Percentiles rank a stretch among this genome's conserved stretches.
Evolutionary conservation across 2,113 vertebrate genomes (phyloP).

Genomic region (Callithrix jacchus): DNA sequence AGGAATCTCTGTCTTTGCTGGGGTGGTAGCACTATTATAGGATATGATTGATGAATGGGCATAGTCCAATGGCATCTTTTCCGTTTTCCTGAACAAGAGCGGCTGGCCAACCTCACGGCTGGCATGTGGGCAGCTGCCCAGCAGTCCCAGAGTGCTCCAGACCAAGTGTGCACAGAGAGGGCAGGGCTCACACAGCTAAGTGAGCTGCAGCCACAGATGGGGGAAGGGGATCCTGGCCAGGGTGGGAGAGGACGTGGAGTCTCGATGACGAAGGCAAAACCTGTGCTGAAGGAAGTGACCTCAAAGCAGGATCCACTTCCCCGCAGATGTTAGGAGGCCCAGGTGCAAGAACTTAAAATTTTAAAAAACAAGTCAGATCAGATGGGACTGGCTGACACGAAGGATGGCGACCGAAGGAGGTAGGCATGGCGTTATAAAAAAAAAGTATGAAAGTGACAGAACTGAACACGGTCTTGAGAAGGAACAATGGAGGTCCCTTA

Average conservation of each 20-base stretch:
- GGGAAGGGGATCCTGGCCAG: not conserved
- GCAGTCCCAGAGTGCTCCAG: not conserved
- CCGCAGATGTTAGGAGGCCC: not conserved
- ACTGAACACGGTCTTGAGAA: not conserved
- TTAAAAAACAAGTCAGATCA: not conserved
- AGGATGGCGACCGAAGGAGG: not conserved
- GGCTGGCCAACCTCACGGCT: not conserved
- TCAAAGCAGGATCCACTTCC: not conserved
- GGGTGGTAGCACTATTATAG: not conserved
- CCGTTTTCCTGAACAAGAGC: not conserved
- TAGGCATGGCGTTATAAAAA: accelerated
- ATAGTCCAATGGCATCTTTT: not conserved
- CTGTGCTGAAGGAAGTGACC: not conserved
- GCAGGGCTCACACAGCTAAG: accelerated
- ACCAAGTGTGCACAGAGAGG: accelerated
- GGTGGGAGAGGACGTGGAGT: not conserved
- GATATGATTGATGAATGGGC: not conserved
- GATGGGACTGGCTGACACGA: not conserved
- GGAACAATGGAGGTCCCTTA: not conserved
- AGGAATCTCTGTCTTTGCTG: not conserved
- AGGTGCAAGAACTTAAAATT: not conserved
- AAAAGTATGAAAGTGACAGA: not conserved
- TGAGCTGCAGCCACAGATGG: not conserved
- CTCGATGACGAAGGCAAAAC: not conserved
- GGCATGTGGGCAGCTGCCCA: accelerated